Base-by-base conservation (phyloP, 2,113 vertebrate species). In the Percina caprodes region DNA sequence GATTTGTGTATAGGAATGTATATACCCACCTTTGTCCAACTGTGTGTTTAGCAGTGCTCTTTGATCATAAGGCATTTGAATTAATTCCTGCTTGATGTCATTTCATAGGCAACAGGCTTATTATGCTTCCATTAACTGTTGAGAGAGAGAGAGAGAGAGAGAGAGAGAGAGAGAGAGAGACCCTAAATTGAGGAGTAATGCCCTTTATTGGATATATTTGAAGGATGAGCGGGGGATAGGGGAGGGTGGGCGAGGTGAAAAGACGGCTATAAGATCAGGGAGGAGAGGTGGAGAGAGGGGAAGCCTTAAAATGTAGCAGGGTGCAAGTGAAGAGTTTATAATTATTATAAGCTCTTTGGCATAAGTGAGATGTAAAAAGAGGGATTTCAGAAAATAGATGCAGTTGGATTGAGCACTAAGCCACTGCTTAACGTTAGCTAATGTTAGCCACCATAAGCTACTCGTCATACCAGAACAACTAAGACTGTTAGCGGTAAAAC, bases 111-210 rank as follows among this genome's bases (percentile, higher is more conserved):
- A 89, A 90, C 75, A 79, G 84, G 84, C 84, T 90, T 88, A 88
- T 92, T 92, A 92, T 83, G 78, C 74, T 75, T 74, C 78, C 82
- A 86, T 88, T 86, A 90, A 82, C 70, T 89, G 83, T 88, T 91
- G 92, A 92, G 89, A 80, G 89, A 2, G 51, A 55, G 60, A 45
- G 62, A 1, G 33, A 35, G 33, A 35, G 73, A 51, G 30, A 49
- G 89, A 80, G 89, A 2, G 51, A 55, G 60, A 45, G 62, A 1
- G 33, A 35, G 33, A 35, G 73, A 51, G 30, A 49, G 46, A 59
- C 35, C 33, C 45, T n/a, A 74, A 78, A 87, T 77, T 35, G 12
- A 74, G 63, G 16, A 76, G 24, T 75, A 82, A 84, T 79, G 11
- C 81, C 23, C 8, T 15, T 60, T 79, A 49, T 83, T 79, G 69